These are phyloP conservation scores for Alca torda DNA, from an alignment of 2,797 vertebrate genomes.

Conservation along the genomic window DNA sequence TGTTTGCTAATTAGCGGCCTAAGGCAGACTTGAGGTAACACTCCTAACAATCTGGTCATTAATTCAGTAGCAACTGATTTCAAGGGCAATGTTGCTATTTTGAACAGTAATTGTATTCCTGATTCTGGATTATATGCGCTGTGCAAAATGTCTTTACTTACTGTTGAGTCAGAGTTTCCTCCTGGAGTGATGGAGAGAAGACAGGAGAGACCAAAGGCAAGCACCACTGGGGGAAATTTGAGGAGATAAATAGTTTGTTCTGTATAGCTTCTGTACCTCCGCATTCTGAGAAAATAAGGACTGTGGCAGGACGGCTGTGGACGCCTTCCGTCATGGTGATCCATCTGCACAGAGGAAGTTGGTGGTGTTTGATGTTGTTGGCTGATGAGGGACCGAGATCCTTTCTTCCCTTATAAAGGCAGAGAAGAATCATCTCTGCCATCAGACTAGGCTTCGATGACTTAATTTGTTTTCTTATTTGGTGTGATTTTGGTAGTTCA, in stretches of 20 bases:
- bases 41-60: slow-evolving; percentile 62
- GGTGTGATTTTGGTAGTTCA: neutral
- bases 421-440: neutral
- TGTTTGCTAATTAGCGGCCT: slow-evolving; percentile 71
- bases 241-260: neutral
- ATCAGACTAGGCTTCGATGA: neutral
- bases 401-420: neutral
- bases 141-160: neutral
- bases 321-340: neutral
- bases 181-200: neutral
- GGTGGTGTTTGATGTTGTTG: neutral
- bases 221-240: neutral
- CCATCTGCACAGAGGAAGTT: neutral
- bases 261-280: neutral
- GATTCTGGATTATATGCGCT: neutral
- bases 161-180: neutral
- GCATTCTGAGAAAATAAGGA: neutral
- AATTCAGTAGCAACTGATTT: slow-evolving; percentile 67
- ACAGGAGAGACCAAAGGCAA: neutral
- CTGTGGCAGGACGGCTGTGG: neutral
- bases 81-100: slow-evolving; percentile 61
- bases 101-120: slow-evolving; percentile 60
- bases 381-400: neutral
- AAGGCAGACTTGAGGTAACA: slow-evolving; percentile 57
- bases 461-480: neutral